Conservation (phyloP, 2,113 vertebrate species). For the Petromus typicus region DNA sequence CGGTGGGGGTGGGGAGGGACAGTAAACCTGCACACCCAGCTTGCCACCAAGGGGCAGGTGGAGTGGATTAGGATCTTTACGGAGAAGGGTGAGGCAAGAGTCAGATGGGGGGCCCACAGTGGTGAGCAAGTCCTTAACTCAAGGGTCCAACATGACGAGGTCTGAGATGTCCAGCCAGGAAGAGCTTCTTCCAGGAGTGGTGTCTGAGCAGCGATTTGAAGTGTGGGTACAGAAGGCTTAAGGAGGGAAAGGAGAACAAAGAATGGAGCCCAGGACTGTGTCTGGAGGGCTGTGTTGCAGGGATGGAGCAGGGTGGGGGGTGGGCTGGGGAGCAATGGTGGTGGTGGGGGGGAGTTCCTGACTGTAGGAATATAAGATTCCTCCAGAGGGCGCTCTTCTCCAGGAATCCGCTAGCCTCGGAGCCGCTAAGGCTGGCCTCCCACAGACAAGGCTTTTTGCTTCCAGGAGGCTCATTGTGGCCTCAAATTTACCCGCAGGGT, state of each 20-base stretch:
- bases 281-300: background rate
- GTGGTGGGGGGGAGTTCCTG: background rate
- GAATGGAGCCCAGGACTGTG: background rate
- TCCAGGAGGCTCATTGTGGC: background rate
- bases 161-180: background rate
- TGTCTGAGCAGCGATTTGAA: background rate
- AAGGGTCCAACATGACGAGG: background rate
- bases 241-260: background rate
- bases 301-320: background rate
- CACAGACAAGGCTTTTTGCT: background rate
- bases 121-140: background rate
- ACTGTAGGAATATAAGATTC: background rate
- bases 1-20: no score
- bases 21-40: background rate
- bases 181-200: background rate
- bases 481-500: background rate
- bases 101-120: background rate
- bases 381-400: constrained; percentile 79
- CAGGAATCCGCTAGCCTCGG: background rate
- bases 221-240: background rate
- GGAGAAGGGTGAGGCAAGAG: background rate
- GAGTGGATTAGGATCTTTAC: background rate
- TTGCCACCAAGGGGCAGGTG: background rate
- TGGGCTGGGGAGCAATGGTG: background rate
- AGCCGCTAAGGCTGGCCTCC: background rate